Conservation (phyloP, 2,797 vertebrate genomes). For the Pantherophis alleghaniensis region DNA sequence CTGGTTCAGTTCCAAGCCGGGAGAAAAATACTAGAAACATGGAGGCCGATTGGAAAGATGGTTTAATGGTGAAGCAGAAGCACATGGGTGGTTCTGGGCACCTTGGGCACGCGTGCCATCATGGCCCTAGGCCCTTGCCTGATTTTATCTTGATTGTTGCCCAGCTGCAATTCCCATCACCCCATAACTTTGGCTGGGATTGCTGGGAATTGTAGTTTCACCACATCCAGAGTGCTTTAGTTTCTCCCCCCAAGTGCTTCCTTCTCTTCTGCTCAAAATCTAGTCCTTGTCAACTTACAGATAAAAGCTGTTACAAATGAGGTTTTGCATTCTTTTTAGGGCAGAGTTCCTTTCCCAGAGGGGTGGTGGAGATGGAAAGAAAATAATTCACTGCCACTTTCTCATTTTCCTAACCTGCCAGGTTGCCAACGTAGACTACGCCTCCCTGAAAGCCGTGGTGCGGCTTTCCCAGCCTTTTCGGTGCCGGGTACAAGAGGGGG, state of each 20-base stretch:
- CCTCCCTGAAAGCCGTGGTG: slow-evolving; percentile 81
- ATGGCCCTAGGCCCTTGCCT: too few relatives aligned
- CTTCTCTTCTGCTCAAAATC: not conserved
- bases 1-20: too few relatives aligned
- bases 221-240: too few relatives aligned
- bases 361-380: not conserved
- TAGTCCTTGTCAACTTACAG: not conserved
- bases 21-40: too few relatives aligned
- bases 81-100: too few relatives aligned
- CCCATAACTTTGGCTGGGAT: not conserved
- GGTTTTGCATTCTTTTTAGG: not conserved
- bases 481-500: slow-evolving; percentile 76
- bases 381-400: not conserved
- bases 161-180: not conserved
- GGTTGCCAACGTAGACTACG: slow-evolving; percentile 83
- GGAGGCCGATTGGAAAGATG: too few relatives aligned
- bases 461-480: slow-evolving; percentile 77
- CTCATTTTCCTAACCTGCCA: slow-evolving; percentile 53
- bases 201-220: not conserved
- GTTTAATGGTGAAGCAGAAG: too few relatives aligned
- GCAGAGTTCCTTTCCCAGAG: not conserved
- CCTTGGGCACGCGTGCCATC: too few relatives aligned
- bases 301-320: not conserved
- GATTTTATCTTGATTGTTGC: not conserved
- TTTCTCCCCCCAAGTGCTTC: not conserved